phyloP scores from a whole-genome alignment of 2,797 vertebrate species.

The Gymnoscopelus braueri region DNA sequence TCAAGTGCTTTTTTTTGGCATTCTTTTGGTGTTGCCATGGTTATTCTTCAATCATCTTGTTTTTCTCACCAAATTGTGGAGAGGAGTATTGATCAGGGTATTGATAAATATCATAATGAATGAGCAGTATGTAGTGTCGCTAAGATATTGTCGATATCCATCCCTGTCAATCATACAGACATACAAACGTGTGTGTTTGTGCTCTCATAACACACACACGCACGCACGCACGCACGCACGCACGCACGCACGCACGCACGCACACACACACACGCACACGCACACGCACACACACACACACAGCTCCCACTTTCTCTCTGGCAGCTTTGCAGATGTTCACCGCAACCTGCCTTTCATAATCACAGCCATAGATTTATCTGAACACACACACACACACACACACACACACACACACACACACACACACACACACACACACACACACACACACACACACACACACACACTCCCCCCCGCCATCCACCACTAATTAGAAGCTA shows the following conservation, averaged over 20 bases:
- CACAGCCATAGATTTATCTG: conserved; percentile 37
- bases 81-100: too few species aligned
- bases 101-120: too few species aligned
- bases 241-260: conserved; percentile 5
- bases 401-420: conserved; percentile 39
- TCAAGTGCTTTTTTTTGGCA: too few species aligned
- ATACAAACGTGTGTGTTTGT: too few species aligned
- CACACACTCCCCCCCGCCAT: conserved; percentile 76
- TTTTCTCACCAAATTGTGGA: too few species aligned
- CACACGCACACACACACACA: conserved; percentile 9
- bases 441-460: conserved; percentile 29
- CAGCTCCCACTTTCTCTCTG: not conserved
- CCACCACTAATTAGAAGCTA: conserved; percentile 90
- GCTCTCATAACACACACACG: too few species aligned
- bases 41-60: too few species aligned
- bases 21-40: too few species aligned
- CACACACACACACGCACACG: not conserved
- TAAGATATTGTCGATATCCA: too few species aligned
- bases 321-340: conserved; percentile 30
- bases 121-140: too few species aligned
- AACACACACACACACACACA: conserved; percentile 18
- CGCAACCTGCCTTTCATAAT: conserved; percentile 46
- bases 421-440: conserved; percentile 30
- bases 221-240: not conserved
- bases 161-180: not conserved